phyloP scores from a whole-genome alignment of 2,888 invertebrate species.

The Ptychoptera albimana region DNA sequence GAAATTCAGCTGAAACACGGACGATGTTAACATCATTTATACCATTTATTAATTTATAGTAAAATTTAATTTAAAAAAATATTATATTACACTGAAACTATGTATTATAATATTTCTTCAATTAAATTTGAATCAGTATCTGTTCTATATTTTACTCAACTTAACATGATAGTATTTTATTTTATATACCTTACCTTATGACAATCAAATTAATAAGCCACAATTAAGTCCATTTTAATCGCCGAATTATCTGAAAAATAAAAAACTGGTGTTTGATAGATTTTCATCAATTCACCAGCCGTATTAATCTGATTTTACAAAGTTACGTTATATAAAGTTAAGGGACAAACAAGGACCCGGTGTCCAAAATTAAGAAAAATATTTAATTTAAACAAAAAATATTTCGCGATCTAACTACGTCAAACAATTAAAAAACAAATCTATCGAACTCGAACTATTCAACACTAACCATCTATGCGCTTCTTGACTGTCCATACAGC shows the following conservation, averaged over 20 bases:
- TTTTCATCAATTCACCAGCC: conserved; percentile 21
- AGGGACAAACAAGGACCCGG: not conserved
- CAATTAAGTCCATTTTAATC: conserved; percentile 7
- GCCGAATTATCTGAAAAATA: conserved; percentile 56
- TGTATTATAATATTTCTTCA: not conserved
- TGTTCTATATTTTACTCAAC: not conserved
- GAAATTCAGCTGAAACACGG: conserved; percentile 47
- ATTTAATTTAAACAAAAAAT: not conserved
- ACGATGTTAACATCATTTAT: conserved; percentile 19
- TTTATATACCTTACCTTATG: conserved; percentile 9
- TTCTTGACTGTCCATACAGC: conserved; percentile 99
- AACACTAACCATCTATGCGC: conserved; percentile 80
- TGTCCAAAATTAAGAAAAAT: not conserved
- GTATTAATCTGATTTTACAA: conserved; percentile 9
- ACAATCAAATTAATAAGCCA: conserved; percentile 12
- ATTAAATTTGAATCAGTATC: not conserved
- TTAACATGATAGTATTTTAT: not conserved
- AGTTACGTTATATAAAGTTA: not conserved
- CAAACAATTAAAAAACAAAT: no score
- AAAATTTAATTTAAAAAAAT: not conserved
- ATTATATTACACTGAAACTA: no score
- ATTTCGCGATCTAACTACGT: no score
- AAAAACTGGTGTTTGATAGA: conserved; percentile 86
- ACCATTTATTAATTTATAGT: not conserved
- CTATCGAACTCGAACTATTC: no score